These are phyloP conservation scores for Acrocephalus arundinaceus DNA, from an alignment of 2,113 vertebrate species.

Conservation along the genomic window DNA sequence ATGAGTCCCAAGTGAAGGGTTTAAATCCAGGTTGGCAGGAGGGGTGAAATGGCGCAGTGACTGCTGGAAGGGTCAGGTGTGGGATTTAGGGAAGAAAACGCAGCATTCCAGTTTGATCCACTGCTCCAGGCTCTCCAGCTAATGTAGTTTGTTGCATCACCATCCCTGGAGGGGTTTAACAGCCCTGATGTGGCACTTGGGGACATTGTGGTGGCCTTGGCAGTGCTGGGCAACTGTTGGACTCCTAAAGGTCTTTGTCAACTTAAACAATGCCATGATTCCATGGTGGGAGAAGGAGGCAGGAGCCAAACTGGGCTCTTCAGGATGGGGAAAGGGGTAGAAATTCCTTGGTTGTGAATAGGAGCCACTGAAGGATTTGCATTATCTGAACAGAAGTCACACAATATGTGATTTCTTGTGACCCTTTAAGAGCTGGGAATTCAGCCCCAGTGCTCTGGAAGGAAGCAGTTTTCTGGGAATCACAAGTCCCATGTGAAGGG, in stretches of 20 bases:
- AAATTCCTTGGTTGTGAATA: background rate
- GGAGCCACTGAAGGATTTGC: background rate
- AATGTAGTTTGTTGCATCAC: background rate
- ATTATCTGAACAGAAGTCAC: background rate
- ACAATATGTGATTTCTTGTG: background rate
- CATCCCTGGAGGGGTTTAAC: background rate
- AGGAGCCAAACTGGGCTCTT: background rate
- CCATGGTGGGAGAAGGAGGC: background rate
- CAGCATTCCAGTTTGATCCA: background rate
- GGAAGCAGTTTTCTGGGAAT: background rate
- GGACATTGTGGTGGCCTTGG: background rate
- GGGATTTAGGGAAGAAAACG: background rate
- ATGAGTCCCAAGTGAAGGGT: background rate
- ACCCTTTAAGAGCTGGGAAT: background rate
- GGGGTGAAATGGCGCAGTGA: background rate
- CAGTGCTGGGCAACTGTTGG: background rate
- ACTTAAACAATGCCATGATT: background rate
- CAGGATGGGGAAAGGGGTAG: background rate
- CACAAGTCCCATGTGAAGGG: background rate
- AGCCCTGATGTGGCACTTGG: background rate
- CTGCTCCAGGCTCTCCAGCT: background rate
- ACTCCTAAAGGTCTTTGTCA: background rate
- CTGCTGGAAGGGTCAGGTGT: background rate
- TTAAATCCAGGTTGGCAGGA: background rate
- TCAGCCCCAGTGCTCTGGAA: no score